Base-by-base conservation (phyloP, 2,888 invertebrate species). In the Drosophila prostipennis region DNA sequence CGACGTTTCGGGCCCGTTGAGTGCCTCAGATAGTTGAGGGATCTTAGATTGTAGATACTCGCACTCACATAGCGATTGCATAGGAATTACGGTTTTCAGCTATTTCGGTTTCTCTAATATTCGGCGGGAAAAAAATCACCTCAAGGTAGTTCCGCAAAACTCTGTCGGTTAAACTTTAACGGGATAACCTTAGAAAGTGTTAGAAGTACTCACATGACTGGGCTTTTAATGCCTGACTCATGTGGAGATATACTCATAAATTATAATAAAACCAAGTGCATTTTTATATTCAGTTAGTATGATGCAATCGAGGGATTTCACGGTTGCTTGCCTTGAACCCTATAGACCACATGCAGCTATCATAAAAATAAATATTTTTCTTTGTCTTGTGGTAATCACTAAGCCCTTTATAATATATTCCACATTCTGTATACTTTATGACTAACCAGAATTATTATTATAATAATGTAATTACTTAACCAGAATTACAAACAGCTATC, bases 91-190 rank as follows among this genome's bases (percentile, higher is more conserved):
- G 45, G 54, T 72, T 53, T 51, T 48, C 34, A 53, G 40, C 29
- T 58, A 43, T 67, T 67, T 67, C 32, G 54, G 37, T 67, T 70
- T 57, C 32, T 54, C 23, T 43, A 34, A 45, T 59, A 59, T 54
- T 70, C 40, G 71, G 49, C 1, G 32, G 46, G 32, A 43, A 29
- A 23, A n/a, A 32, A 13, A 37, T 46, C 32, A 10, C 6, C 43
- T 13, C 73, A 71, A 71, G 70, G 70, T 73, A 64, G 65, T 71
- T 71, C 70, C 70, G 70, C 73, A 52, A 71, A 71, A 36, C 8
- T 48, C 26, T 8, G 48, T 23, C 34, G 34, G 49, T 51, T 40
- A 37, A 37, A 19, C 23, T 23, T 58, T 37, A 68, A 68, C 59
- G 71, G 67, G 40, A 57, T 51, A 48, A 34, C 59, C 71, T 68